Evolutionary conservation across 1,140 invertebrate species (phyloP), one percentile per base, ranked within the genome.

Genomic region (Leptinotarsa lineolata): DNA sequence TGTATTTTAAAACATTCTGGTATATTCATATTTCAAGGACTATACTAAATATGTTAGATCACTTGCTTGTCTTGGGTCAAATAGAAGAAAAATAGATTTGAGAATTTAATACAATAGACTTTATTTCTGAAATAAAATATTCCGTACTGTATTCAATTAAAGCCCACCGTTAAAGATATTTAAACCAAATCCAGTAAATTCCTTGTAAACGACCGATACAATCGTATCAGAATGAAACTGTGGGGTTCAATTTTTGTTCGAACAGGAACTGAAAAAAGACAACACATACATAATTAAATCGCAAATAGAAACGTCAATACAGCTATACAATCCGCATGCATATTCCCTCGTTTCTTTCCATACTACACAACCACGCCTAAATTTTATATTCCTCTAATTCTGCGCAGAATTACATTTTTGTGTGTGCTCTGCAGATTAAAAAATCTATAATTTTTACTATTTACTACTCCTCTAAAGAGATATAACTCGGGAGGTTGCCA

Each of bases 291-390:
- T 80, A 82, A 82, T 82, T 82, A 82, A 82, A 82, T 82, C 77
- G 76, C 76, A 80, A 82, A 81, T 82, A 81, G 79, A 80, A 82
- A 82, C 79, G 78, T 82, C 81, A 78, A 82, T 82, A 81, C 79
- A 78, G 77, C 77, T 65, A 72, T 71, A 68, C 72, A 64, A 76
- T 76, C 75, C 24, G 72, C 68, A 64, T 73, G 79, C 80, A 82
- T 82, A 81, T 82, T 77, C 77, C 80, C 79, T 74, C 76, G 78
- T 79, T 78, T 74, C 74, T 73, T 77, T 70, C 73, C 54, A 58
- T 16, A 67, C 72, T 39, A 72, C 72, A 76, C 73, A 80, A 80
- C 78, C 77, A 80, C 79, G 77, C 77, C 77, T 80, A 79, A 80
- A 74, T 79, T 80, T 80, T 77, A 77, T 77, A 74, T 77, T 72